Evolutionary conservation across 2,113 vertebrate genomes (phyloP).

Genomic region (Planiliza haematocheilus): DNA sequence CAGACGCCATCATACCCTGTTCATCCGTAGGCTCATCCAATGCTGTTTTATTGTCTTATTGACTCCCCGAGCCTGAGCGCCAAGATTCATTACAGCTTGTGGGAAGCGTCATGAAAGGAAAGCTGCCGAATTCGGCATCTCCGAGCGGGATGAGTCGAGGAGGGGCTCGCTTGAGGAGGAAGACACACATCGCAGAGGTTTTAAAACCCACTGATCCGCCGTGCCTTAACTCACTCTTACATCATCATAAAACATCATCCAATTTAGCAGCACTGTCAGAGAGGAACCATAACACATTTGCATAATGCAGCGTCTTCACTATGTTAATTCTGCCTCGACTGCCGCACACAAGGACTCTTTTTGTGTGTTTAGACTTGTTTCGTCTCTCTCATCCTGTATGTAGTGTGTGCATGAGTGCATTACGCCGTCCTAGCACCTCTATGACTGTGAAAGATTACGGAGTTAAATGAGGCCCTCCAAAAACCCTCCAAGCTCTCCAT

Average conservation of each 20-base stretch:
- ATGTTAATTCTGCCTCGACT: conserved; percentile 67
- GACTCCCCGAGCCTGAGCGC: conserved; percentile 29
- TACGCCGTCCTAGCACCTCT: conserved; percentile 38
- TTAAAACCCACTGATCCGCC: conserved; percentile 69
- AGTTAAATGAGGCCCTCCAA: conserved; percentile 71
- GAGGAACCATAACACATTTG: conserved; percentile 73
- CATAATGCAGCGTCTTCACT: conserved; percentile 80
- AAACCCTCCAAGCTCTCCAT: conserved; percentile 57
- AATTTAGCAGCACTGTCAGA: conserved; percentile 71
- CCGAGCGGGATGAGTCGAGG: conserved; percentile 22
- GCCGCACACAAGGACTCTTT: conserved; percentile 38
- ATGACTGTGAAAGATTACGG: conserved; percentile 63
- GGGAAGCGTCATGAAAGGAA: conserved; percentile 39
- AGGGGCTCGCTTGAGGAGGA: conserved; percentile 13
- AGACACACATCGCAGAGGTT: conserved; percentile 58
- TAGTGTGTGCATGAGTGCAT: conserved; percentile 63
- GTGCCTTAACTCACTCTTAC: conserved; percentile 72
- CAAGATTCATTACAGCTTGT: conserved; percentile 38
- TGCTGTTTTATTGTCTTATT: conserved; percentile 58
- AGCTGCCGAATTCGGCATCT: conserved; percentile 31
- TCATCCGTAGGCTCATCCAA: conserved; percentile 62
- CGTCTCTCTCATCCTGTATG: conserved; percentile 21
- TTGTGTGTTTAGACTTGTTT: conserved; percentile 48
- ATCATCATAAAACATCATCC: conserved; percentile 80
- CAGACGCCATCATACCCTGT: conserved; percentile 40